Evolutionary conservation across 2,888 invertebrate species (phyloP).

Genomic region (Fabriciana adippe): DNA sequence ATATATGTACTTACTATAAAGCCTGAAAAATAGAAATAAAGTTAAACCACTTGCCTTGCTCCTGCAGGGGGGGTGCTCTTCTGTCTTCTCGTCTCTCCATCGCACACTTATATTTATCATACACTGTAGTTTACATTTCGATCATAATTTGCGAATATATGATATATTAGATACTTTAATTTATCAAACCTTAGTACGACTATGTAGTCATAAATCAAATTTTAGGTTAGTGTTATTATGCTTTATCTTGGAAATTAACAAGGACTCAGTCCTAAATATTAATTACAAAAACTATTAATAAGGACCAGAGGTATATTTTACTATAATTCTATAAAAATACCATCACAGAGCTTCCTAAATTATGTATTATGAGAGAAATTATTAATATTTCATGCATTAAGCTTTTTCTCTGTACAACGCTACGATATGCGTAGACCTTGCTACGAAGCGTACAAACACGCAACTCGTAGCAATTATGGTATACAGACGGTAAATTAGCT

Average conservation of each 20-base stretch:
- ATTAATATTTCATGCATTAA: not conserved
- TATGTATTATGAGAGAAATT: not conserved
- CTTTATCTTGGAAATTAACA: too few species aligned
- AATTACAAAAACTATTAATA: too few species aligned
- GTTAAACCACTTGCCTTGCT: constrained; percentile 57
- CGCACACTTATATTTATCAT: constrained; percentile 55
- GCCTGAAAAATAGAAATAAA: too few species aligned
- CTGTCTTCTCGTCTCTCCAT: constrained; percentile 75
- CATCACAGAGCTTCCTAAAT: too few species aligned
- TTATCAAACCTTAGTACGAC: not conserved
- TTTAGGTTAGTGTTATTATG: too few species aligned
- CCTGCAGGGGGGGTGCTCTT: constrained; percentile 64
- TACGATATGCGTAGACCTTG: constrained; percentile 21
- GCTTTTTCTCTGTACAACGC: not conserved
- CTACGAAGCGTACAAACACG: constrained; percentile 17
- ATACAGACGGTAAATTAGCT: constrained; percentile 26
- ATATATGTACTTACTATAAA: too few species aligned
- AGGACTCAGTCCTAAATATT: too few species aligned
- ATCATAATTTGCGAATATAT: constrained; percentile 9
- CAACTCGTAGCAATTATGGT: constrained; percentile 16
- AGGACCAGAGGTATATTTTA: too few species aligned
- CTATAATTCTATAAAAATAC: too few species aligned
- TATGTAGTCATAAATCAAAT: too few species aligned
- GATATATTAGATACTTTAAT: constrained; percentile 10
- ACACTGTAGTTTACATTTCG: constrained; percentile 57